A percentile compares a stretch with the other conserved stretches of the same genome.
Evolutionary conservation across 1,140 invertebrate genomes (phyloP).

Genomic region (Leptinotarsa texana): DNA sequence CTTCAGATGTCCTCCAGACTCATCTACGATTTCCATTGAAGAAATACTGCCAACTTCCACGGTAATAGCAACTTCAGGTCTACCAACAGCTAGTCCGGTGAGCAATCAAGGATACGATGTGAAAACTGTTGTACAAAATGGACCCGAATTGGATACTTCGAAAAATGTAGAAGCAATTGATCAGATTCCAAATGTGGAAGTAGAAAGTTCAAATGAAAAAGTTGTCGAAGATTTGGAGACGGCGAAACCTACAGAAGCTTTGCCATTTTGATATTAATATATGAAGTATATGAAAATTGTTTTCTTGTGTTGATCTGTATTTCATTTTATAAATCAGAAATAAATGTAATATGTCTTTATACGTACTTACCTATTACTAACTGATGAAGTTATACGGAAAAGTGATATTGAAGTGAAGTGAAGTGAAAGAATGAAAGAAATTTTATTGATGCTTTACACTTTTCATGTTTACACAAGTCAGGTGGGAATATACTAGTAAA

Average conservation of each 20-base stretch:
- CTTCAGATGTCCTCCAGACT: background rate
- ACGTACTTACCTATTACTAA: no score
- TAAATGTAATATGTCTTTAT: no score
- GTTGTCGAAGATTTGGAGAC: background rate
- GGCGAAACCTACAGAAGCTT: constrained; percentile 7
- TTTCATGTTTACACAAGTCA: no score
- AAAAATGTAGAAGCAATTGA: background rate
- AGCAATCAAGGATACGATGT: background rate
- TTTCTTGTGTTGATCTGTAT: no score
- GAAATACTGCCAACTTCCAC: constrained; percentile 9
- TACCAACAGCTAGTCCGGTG: background rate
- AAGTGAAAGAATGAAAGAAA: no score
- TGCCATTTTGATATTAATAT: background rate
- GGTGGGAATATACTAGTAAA: no score
- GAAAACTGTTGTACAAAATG: background rate
- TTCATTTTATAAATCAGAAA: no score
- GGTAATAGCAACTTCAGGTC: background rate
- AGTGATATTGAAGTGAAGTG: no score
- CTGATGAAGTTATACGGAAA: no score
- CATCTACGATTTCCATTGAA: constrained; percentile 1
- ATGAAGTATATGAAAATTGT: background rate
- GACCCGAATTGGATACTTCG: background rate
- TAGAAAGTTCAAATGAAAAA: background rate
- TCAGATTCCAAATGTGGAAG: background rate
- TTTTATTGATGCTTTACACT: no score